Evolutionary conservation across 2,888 invertebrate genomes (phyloP).

Genomic region (Pasiphila rectangulata): DNA sequence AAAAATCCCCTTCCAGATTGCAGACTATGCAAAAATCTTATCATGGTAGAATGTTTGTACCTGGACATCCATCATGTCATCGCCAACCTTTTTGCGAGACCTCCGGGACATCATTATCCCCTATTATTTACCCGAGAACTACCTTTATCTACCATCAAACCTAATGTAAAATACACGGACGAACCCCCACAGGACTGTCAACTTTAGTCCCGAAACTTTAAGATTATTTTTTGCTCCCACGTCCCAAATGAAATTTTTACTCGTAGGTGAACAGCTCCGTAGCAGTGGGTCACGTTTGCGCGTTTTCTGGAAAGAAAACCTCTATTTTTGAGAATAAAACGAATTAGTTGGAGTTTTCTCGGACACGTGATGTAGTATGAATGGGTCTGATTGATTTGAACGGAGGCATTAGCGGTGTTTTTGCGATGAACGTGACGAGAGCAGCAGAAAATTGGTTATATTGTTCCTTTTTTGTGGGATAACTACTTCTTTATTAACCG

Average conservation of each 20-base stretch:
- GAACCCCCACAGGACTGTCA: constrained; percentile 1
- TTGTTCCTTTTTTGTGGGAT: no score
- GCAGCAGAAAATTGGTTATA: no score
- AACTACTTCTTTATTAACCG: no score
- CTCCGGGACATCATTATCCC: constrained; percentile 35
- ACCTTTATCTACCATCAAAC: constrained; percentile 34
- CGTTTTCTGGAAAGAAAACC: constrained; percentile 32
- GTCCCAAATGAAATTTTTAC: background rate
- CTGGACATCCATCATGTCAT: constrained; percentile 36
- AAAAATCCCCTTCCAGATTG: background rate
- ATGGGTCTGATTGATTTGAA: constrained; percentile 29
- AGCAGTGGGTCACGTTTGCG: constrained; percentile 35
- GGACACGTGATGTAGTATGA: constrained; percentile 27
- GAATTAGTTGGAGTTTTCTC: constrained; percentile 30
- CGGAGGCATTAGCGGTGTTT: constrained; percentile 30
- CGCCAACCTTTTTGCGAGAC: constrained; percentile 38
- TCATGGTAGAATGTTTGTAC: constrained; percentile 12
- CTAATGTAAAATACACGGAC: constrained; percentile 20
- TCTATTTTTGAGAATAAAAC: constrained; percentile 29
- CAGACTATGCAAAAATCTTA: constrained; percentile 11
- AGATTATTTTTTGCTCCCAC: background rate
- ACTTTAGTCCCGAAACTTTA: constrained; percentile 2
- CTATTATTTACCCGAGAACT: constrained; percentile 34
- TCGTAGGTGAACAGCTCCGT: constrained; percentile 5
- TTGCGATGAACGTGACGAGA: no score